These are phyloP conservation scores for Macroglossus sobrinus DNA, from an alignment of 2,113 vertebrate genomes.

Conservation along the genomic window DNA sequence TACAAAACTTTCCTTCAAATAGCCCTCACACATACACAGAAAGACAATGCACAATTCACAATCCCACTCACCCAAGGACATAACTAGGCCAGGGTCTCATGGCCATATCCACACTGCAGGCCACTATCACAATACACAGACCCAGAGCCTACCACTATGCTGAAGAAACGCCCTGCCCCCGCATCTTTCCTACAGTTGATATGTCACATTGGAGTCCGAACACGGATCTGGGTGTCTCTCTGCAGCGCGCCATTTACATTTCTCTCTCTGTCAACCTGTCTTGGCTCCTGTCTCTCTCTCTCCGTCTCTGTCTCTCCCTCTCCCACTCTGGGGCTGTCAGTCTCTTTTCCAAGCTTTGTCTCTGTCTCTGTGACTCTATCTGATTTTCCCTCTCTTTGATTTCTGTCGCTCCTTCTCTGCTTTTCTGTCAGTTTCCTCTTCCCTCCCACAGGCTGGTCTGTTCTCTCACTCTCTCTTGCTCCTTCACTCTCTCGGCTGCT, in stretches of 20 bases:
- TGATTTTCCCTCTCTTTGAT: constrained; percentile 59
- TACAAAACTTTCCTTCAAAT: background rate
- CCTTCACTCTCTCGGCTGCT: background rate
- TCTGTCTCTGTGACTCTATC: constrained; percentile 60
- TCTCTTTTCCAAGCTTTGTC: constrained; percentile 62
- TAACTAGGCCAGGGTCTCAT: constrained; percentile 32
- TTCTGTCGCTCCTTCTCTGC: constrained; percentile 40
- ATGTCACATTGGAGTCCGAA: constrained; percentile 78
- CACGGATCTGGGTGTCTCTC: constrained; percentile 79
- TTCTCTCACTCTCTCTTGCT: background rate
- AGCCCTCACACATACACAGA: background rate
- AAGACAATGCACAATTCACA: background rate
- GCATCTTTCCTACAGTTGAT: constrained; percentile 69
- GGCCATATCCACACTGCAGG: constrained; percentile 15
- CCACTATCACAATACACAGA: constrained; percentile 49
- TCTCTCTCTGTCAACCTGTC: constrained; percentile 77
- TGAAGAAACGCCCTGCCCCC: constrained; percentile 58
- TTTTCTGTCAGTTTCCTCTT: constrained; percentile 38
- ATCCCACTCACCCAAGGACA: constrained; percentile 51
- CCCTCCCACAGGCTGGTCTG: background rate
- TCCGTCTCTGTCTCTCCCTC: constrained; percentile 52
- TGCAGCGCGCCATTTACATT: constrained; percentile 77
- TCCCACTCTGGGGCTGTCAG: constrained; percentile 50
- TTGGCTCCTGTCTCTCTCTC: constrained; percentile 41
- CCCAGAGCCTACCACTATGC: constrained; percentile 36